phyloP scores from a whole-genome alignment of 2,113 vertebrate species.

The Melanerpes formicivorus region DNA sequence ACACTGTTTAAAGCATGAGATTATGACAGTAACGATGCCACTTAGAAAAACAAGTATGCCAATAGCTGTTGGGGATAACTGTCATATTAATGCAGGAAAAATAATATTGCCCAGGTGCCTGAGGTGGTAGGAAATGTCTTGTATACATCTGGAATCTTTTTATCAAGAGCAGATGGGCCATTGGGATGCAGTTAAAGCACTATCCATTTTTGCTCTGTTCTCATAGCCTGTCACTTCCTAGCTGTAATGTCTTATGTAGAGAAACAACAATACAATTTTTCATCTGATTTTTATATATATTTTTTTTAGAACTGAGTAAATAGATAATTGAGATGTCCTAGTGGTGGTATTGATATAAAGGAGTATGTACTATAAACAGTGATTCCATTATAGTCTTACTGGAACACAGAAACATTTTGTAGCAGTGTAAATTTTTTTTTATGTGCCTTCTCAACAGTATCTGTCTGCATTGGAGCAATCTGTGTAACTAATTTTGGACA shows the following conservation, averaged over 20 bases:
- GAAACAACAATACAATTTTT: conserved; percentile 31
- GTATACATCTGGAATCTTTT: neutral
- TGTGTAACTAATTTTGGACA: neutral
- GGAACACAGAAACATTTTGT: neutral
- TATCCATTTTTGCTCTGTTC: neutral
- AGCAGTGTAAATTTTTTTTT: neutral
- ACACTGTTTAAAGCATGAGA: neutral
- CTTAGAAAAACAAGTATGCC: neutral
- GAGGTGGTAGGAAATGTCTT: neutral
- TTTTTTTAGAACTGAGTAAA: neutral
- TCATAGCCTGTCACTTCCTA: neutral
- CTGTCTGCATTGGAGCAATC: neutral
- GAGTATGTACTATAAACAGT: neutral
- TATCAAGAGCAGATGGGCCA: neutral
- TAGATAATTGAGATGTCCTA: neutral
- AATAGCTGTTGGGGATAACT: neutral
- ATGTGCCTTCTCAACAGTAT: neutral
- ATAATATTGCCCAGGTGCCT: neutral
- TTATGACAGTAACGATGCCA: neutral
- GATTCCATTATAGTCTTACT: neutral
- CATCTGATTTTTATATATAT: neutral
- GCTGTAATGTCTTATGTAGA: conserved; percentile 62
- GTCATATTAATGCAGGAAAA: neutral
- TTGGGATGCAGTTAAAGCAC: neutral
- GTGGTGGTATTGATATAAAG: neutral